phyloP scores from a whole-genome alignment of 2,797 vertebrate genomes.

The Clarias laeviceps region DNA sequence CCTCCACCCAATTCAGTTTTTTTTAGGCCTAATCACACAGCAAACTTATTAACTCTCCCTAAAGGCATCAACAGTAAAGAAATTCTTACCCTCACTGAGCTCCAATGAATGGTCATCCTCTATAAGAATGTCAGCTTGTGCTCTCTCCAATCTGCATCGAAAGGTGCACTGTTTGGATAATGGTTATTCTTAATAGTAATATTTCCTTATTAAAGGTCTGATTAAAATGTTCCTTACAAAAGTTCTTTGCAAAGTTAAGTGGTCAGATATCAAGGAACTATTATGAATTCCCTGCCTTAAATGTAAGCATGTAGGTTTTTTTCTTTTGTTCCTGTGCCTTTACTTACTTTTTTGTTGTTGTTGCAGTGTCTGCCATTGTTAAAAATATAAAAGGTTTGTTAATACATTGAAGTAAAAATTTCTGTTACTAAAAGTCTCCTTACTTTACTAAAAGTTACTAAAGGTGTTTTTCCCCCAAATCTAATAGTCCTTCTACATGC shows the following conservation, averaged over 20 bases:
- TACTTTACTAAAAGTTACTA: too few relatives aligned
- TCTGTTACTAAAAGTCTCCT: not conserved
- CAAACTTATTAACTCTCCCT: constrained; percentile 46
- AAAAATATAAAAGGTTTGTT: constrained; percentile 14
- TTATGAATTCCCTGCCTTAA: not conserved
- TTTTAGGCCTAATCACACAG: constrained; percentile 40
- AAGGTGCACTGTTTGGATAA: constrained; percentile 28
- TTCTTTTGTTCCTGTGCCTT: not conserved
- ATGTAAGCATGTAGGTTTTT: not conserved
- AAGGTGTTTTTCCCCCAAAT: too few relatives aligned
- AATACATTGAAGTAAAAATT: constrained; percentile 26
- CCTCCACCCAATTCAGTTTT: constrained; percentile 45
- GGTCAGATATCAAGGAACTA: constrained; percentile 6
- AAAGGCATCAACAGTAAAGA: constrained; percentile 42
- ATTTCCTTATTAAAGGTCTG: not conserved
- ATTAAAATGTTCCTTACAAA: not conserved
- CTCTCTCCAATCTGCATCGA: constrained; percentile 1
- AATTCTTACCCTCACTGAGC: constrained; percentile 22
- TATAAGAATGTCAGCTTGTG: constrained; percentile 23
- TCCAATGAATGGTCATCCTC: constrained; percentile 26
- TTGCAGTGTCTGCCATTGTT: constrained; percentile 44
- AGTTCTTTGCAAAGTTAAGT: constrained; percentile 10
- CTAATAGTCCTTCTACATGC: too few relatives aligned
- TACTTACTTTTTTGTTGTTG: not conserved
- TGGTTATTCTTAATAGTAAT: constrained; percentile 8